Base-by-base conservation (phyloP, 2,113 vertebrate species). In the Boleophthalmus pectinirostris region DNA sequence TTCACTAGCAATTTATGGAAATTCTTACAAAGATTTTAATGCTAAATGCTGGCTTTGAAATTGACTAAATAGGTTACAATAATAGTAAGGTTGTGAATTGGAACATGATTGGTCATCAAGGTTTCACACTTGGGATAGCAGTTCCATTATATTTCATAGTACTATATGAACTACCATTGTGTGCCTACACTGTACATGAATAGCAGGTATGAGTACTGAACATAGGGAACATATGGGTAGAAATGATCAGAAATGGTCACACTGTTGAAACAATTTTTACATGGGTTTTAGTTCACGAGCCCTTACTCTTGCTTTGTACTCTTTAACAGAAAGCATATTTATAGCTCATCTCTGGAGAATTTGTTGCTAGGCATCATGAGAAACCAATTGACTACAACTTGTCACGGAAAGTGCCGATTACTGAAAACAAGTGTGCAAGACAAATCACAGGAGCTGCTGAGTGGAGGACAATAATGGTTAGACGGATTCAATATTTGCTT, bases 361-460 rank as follows among this genome's bases (percentile, higher is more conserved):
- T 60, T 63, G 66, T 33, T 23, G 0, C 69, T 54, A 72, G 58
- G 46, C 11, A 45, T 66, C 70, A 21, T 70, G 56, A 43, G 2
- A 69, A 46, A 58, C 15, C 11, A 43, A 0, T 46, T 35, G 57
- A 29, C 23, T 70, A 11, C 57, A 21, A 7, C 11, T 54, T 4
- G 12, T 68, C 38, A 33, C 0, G 15, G 33, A 45, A 60, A 76
- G 4, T 45, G 20, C 2, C 24, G 2, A 47, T 24, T 18, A 69
- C 25, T 5, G 1, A 73, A 47, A 74, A 75, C 15, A 29, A 57
- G 7, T 56, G 29, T n/a, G 18, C 23, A 72, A 69, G 45, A 54
- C 11, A 65, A 53, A 68, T 65, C 38, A 54, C 24, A 49, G 43
- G 33, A 77, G 3, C 4, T 12, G 33, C 5, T 23, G 14, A 38